Conservation (phyloP, 2,113 vertebrate genomes). For the Triplophysa siluroides region DNA sequence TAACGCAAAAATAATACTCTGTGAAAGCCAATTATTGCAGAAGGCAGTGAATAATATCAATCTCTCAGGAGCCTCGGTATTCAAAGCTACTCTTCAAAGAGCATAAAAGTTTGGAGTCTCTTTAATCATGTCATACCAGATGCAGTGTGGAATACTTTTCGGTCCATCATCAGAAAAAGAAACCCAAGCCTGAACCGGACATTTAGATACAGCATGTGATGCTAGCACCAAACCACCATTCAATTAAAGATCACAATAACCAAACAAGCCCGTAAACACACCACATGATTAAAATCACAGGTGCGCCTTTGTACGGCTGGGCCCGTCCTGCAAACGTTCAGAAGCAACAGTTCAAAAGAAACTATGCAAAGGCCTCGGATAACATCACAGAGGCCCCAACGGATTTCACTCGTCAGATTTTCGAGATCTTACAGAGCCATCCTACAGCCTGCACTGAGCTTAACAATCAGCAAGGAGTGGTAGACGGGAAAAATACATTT, state of each 20-base stretch:
- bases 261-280: neutral
- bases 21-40: constrained; percentile 38
- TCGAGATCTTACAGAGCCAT: constrained; percentile 36
- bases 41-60: constrained; percentile 16
- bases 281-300: constrained; percentile 14
- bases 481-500: constrained; percentile 42
- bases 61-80: constrained; percentile 31
- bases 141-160: constrained; percentile 7
- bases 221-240: neutral
- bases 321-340: constrained; percentile 2
- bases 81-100: constrained; percentile 53
- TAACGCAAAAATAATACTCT: constrained; percentile 29
- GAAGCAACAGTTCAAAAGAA: constrained; percentile 39
- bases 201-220: neutral
- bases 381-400: constrained; percentile 44
- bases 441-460: constrained; percentile 30
- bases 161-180: neutral
- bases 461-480: constrained; percentile 37
- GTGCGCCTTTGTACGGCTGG: neutral
- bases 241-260: constrained; percentile 1
- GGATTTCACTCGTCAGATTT: constrained; percentile 50
- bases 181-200: constrained; percentile 14
- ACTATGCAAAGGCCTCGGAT: constrained; percentile 29
- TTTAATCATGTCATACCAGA: constrained; percentile 47
- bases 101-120: constrained; percentile 18